A percentile compares a stretch with the other conserved stretches of the same genome.
Evolutionary conservation across 2,888 invertebrate genomes (phyloP).

Genomic region (Mylabris sibirica): DNA sequence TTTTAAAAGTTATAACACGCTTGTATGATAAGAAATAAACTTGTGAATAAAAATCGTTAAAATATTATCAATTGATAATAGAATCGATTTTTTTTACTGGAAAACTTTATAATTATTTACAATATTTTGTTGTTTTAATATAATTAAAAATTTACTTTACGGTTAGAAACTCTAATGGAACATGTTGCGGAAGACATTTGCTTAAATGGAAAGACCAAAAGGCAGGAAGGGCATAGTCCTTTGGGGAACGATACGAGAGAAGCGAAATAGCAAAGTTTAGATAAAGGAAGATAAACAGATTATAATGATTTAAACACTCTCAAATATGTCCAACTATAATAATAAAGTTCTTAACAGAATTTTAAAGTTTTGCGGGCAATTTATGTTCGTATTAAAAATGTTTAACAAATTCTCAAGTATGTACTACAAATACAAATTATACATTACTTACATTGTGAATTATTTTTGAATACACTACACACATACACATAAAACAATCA

Average conservation of each 20-base stretch:
- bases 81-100: background rate
- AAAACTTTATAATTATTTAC: background rate
- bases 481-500: background rate
- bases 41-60: background rate
- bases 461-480: background rate
- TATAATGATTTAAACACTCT: constrained; percentile 57
- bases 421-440: constrained; percentile 11
- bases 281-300: constrained; percentile 59
- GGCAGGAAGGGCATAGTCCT: constrained; percentile 47
- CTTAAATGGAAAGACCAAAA: constrained; percentile 43
- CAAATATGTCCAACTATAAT: constrained; percentile 53
- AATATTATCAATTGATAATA: background rate
- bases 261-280: constrained; percentile 57
- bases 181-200: constrained; percentile 37
- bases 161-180: constrained; percentile 20
- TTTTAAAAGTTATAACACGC: background rate
- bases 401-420: constrained; percentile 23
- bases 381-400: constrained; percentile 33
- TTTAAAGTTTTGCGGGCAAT: constrained; percentile 40
- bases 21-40: background rate
- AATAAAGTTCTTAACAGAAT: constrained; percentile 52
- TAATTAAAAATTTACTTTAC: constrained; percentile 7
- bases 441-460: constrained; percentile 4
- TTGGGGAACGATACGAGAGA: constrained; percentile 51
- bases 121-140: constrained; percentile 5